These are phyloP conservation scores for Nymphalis urticae DNA, from an alignment of 2,888 invertebrate genomes.

Conservation along the genomic window DNA sequence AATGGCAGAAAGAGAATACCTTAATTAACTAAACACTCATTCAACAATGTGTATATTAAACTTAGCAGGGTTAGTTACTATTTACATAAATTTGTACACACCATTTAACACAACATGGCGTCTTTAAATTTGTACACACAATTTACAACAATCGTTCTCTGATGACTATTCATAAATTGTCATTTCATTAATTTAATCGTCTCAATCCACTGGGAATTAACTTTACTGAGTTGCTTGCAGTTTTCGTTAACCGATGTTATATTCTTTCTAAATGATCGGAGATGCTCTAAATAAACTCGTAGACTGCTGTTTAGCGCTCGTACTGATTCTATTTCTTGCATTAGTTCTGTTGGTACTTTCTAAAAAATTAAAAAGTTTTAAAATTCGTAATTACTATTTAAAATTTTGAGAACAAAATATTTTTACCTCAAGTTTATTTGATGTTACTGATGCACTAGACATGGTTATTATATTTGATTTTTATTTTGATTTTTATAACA, in stretches of 20 bases:
- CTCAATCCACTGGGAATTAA: constrained; percentile 63
- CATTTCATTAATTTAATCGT: constrained; percentile 44
- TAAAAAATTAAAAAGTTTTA: constrained; percentile 44
- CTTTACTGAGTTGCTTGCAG: constrained; percentile 55
- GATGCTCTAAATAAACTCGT: constrained; percentile 54
- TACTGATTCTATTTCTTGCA: constrained; percentile 62
- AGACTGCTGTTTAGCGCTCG: constrained; percentile 58
- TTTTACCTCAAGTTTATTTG: constrained; percentile 54
- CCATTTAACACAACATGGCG: too few species aligned
- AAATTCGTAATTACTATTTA: neutral
- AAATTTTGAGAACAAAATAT: neutral
- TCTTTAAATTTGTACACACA: neutral
- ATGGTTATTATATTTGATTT: constrained; percentile 32
- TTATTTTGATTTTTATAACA: too few species aligned
- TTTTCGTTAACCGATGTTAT: constrained; percentile 55
- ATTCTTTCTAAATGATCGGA: constrained; percentile 56
- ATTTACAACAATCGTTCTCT: neutral
- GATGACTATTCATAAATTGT: neutral
- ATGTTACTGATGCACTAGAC: constrained; percentile 51
- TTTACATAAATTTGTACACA: too few species aligned
- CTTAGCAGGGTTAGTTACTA: too few species aligned
- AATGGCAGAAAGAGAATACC: too few species aligned
- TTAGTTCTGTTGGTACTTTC: constrained; percentile 52
- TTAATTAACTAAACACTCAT: too few species aligned
- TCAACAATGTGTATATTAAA: too few species aligned